Percentiles rank a stretch among this genome's conserved stretches.
Conservation (phyloP, 2,113 vertebrate genomes). For the Chloroceryle aenea region DNA sequence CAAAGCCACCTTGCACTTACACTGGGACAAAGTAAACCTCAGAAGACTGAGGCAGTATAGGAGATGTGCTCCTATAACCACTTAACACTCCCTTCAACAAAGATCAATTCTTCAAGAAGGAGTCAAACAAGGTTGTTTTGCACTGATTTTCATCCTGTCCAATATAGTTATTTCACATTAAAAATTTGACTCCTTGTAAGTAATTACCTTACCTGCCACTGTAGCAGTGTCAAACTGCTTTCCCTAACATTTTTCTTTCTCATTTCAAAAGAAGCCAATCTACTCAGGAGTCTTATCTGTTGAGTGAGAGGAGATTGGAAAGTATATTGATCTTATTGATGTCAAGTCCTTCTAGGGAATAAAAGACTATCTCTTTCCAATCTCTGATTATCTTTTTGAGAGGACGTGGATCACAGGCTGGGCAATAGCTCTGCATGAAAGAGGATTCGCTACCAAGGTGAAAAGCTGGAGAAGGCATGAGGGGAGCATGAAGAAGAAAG, state of each 20-base stretch:
- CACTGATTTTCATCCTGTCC: background rate
- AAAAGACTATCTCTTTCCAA: background rate
- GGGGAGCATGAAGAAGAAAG: background rate
- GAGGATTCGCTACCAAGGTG: background rate
- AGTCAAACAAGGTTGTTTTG: background rate
- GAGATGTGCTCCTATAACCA: background rate
- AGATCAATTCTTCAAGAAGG: background rate
- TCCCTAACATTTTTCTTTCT: background rate
- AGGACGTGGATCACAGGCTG: background rate
- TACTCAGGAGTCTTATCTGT: background rate
- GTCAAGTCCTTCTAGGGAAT: background rate
- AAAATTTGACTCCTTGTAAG: background rate
- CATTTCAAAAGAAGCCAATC: background rate
- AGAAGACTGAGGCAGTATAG: background rate
- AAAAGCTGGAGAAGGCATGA: background rate
- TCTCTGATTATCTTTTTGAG: background rate
- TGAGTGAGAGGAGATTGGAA: background rate
- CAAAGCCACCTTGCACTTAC: background rate
- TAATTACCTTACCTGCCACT: background rate
- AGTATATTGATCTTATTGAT: background rate
- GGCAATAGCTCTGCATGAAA: background rate
- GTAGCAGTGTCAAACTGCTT: background rate
- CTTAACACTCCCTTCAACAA: background rate
- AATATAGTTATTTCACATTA: background rate
- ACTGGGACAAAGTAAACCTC: background rate